phyloP scores from a whole-genome alignment of 2,888 invertebrate species.

The Cantharis nigra region DNA sequence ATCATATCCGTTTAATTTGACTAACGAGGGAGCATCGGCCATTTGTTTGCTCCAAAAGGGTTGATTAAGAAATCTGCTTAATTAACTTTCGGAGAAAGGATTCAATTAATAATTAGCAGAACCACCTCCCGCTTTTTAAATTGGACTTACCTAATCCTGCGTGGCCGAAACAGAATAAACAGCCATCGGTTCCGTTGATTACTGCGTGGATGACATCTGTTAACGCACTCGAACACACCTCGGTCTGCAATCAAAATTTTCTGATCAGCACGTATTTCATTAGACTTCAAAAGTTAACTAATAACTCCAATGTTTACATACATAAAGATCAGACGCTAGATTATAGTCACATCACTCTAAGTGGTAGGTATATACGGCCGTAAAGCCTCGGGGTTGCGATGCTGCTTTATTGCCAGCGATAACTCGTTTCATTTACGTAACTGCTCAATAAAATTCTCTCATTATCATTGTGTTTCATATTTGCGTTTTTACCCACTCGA shows the following conservation, averaged over 20 bases:
- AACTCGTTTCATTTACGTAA: constrained; percentile 26
- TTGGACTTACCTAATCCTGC: constrained; percentile 74
- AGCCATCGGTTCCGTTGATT: constrained; percentile 91
- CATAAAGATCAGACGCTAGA: constrained; percentile 29
- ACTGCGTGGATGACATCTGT: constrained; percentile 95
- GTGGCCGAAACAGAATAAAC: constrained; percentile 88
- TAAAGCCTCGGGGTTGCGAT: constrained; percentile 15
- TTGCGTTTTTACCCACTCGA: not conserved
- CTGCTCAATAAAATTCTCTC: constrained; percentile 26
- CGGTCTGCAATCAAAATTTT: constrained; percentile 69
- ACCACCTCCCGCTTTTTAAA: not conserved
- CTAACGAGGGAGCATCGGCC: constrained; percentile 36
- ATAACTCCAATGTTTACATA: constrained; percentile 30
- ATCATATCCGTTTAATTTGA: constrained; percentile 37
- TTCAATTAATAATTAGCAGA: not conserved
- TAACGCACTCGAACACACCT: constrained; percentile 87
- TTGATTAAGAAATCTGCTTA: constrained; percentile 35
- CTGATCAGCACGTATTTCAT: constrained; percentile 37
- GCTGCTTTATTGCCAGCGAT: constrained; percentile 18
- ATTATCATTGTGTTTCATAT: constrained; percentile 17
- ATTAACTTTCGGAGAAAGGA: constrained; percentile 24
- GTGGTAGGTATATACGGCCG: constrained; percentile 19
- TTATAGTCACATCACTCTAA: constrained; percentile 27
- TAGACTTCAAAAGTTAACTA: constrained; percentile 36
- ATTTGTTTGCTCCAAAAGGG: constrained; percentile 22